A percentile compares a stretch with the other conserved stretches of the same genome.
phyloP scores from a whole-genome alignment of 2,113 vertebrate species.

The Mus pahari region DNA sequence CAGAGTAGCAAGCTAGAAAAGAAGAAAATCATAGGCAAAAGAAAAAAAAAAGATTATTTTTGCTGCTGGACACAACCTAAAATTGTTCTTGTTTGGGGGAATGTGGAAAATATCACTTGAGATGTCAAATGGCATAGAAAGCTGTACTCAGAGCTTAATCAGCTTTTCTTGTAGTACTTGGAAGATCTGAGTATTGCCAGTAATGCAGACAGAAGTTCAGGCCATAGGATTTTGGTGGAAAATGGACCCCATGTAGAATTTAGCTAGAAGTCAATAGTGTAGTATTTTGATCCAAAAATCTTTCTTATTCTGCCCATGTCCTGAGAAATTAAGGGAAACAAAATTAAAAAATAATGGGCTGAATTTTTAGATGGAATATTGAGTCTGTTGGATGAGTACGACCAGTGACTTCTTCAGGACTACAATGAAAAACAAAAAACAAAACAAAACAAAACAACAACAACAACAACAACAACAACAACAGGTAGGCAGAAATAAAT shows the following conservation, averaged over 20 bases:
- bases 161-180: not conserved
- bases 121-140: not conserved
- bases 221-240: not conserved
- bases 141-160: not conserved
- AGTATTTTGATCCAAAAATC: not conserved
- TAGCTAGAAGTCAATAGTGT: not conserved
- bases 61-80: not conserved
- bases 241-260: not conserved
- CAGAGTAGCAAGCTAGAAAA: not conserved
- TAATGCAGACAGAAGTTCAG: not conserved
- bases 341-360: not conserved
- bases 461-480: no score
- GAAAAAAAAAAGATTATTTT: not conserved
- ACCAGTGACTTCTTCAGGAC: not conserved
- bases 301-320: not conserved
- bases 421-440: not conserved
- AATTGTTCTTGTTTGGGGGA: not conserved
- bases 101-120: not conserved
- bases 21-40: not conserved
- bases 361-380: not conserved
- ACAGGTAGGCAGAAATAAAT: not conserved
- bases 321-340: not conserved
- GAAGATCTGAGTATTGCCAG: not conserved
- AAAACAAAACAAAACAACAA: no score
- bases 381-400: not conserved